Base-by-base conservation (phyloP, 2,113 vertebrate genomes). In the Lipophrys pholis region DNA sequence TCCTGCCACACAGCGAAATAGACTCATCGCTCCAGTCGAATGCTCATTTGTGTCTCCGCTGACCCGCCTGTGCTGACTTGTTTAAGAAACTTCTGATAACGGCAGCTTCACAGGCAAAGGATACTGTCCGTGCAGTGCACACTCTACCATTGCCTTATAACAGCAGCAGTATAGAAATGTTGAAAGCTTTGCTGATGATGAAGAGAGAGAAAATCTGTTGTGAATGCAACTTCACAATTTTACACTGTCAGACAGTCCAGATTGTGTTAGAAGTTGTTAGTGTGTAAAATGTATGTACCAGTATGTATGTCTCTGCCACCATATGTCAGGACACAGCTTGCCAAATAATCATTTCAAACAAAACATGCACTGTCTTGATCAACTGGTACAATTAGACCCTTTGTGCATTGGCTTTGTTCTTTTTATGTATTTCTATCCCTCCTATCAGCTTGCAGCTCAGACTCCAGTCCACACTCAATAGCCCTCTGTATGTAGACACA, bases 361-460 rank as follows among this genome's bases (percentile, higher is more conserved):
- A 73, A 52, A 53, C 54, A 73, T 64, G 84, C 60, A 78, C 41
- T 48, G 69, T 78, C 49, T 74, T 88, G 62, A 90, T 88, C 76
- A 73, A 76, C 54, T 83, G 64, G 52, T 76, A 92, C 91, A 93
- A 88, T 83, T 16, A 3, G 21, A 50, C 55, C 15, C 81, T 92
- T 92, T 93, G 90, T 93, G 55, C 54, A 68, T 51, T 50, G 61
- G 46, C 74, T 86, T 90, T 83, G 75, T 86, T 87, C 74, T 75
- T 86, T 86, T 90, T 74, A 75, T 81, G 59, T 72, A 76, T 85
- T 84, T 80, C 76, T 58, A 69, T 56, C 73, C 86, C 72, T 83
- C 87, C 86, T 84, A 84, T 93, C 89, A 83, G 84, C 87, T 88
- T 87, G 78, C 90, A 90, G 83, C 81, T 88, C 80, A 65, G 84